Percentiles rank a stretch among this genome's conserved stretches.
These are phyloP conservation scores for Eurypyga helias DNA, from an alignment of 2,113 vertebrate species.

Conservation along the genomic window DNA sequence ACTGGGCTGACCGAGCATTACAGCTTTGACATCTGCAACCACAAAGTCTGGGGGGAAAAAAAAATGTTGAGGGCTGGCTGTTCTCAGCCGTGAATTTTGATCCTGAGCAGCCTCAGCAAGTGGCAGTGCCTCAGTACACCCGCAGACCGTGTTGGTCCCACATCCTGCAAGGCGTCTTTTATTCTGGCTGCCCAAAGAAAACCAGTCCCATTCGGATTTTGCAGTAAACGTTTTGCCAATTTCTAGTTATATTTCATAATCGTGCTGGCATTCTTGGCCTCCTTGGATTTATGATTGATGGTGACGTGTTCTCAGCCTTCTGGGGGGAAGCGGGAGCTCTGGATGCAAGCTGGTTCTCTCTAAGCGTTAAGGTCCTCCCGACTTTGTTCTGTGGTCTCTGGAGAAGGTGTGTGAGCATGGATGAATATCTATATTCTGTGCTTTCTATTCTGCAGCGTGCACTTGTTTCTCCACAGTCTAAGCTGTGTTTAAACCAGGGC, in stretches of 20 bases:
- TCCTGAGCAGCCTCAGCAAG: background rate
- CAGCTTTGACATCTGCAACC: constrained; percentile 10
- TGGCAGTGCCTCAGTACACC: background rate
- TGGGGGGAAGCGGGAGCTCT: background rate
- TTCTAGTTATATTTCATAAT: background rate
- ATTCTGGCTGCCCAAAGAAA: background rate
- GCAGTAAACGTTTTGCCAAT: background rate
- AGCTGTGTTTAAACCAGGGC: background rate
- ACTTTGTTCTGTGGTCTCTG: background rate
- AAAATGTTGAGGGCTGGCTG: background rate
- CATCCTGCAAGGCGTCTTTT: background rate
- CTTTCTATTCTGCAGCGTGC: background rate
- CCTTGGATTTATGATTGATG: background rate
- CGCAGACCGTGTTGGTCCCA: background rate
- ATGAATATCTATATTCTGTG: no score
- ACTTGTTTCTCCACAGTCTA: background rate
- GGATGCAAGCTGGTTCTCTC: background rate
- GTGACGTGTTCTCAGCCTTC: background rate
- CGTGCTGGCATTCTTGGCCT: background rate
- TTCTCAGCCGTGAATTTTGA: background rate
- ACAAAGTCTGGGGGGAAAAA: background rate
- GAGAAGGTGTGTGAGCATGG: background rate
- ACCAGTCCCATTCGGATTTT: background rate
- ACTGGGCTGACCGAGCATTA: background rate
- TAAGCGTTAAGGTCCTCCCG: background rate